These are phyloP conservation scores for Empis livida DNA, from an alignment of 2,888 invertebrate species.

Conservation along the genomic window DNA sequence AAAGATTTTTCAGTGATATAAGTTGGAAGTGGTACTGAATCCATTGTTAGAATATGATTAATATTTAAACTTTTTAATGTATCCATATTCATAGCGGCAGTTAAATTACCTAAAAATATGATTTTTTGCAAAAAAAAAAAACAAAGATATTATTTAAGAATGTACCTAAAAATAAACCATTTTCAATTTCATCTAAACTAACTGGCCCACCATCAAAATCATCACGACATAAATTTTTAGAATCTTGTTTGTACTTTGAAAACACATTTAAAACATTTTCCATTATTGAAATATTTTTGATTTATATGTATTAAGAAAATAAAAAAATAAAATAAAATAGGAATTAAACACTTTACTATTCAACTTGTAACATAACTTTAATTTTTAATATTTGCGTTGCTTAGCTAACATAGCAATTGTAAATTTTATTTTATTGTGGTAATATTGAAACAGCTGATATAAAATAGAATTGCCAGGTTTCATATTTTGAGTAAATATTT, in stretches of 20 bases:
- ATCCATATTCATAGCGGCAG: conserved; percentile 62
- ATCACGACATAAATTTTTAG: conserved; percentile 23
- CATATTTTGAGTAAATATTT: too few relatives aligned
- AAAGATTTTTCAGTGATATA: conserved; percentile 54
- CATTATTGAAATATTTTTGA: too few relatives aligned
- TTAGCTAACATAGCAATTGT: too few relatives aligned
- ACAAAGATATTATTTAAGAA: too few relatives aligned
- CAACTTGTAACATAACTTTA: too few relatives aligned
- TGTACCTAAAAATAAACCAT: conserved; percentile 32
- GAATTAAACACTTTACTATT: too few relatives aligned
- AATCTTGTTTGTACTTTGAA: conserved; percentile 8
- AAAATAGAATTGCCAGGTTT: too few relatives aligned
- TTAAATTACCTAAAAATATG: conserved; percentile 51
- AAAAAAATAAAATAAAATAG: too few relatives aligned
- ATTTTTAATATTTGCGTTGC: too few relatives aligned
- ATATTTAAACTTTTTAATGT: conserved; percentile 53
- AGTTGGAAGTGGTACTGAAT: conserved; percentile 69
- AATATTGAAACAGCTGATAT: too few relatives aligned
- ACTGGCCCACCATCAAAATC: conserved; percentile 37
- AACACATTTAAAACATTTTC: neutral
- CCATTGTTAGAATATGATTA: conserved; percentile 68
- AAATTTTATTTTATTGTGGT: too few relatives aligned
- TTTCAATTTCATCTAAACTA: conserved; percentile 33
- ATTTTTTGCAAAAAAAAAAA: neutral
- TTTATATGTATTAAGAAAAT: too few relatives aligned